These are phyloP conservation scores for Neodontobutis hainanensis DNA, from an alignment of 2,113 vertebrate species.

Conservation along the genomic window DNA sequence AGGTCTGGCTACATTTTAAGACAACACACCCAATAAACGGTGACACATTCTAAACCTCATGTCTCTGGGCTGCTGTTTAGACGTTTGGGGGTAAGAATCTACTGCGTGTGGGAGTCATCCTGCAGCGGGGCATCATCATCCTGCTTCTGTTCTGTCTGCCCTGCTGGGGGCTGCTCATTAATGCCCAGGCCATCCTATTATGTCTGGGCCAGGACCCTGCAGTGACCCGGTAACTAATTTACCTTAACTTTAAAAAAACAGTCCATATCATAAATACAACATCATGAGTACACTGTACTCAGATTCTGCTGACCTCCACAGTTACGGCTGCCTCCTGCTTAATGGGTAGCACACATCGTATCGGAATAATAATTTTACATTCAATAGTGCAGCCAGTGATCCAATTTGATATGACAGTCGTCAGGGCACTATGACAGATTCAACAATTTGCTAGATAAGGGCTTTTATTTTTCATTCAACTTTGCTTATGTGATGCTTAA, in stretches of 20 bases:
- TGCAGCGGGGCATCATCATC: conserved; percentile 7
- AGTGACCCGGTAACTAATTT: conserved; percentile 83
- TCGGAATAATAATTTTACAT: too few species aligned
- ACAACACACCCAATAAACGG: neutral
- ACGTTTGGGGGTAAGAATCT: conserved; percentile 14
- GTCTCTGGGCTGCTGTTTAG: neutral
- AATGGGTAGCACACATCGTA: too few species aligned
- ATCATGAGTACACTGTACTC: neutral
- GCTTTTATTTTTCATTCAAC: too few species aligned
- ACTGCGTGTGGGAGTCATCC: conserved; percentile 5
- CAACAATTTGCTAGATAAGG: too few species aligned
- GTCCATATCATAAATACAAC: neutral
- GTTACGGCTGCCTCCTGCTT: neutral
- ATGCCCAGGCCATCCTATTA: conserved; percentile 83
- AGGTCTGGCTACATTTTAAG: conserved; percentile 75
- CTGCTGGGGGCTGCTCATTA: conserved; percentile 91
- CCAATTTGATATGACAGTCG: too few species aligned
- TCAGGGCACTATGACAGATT: too few species aligned
- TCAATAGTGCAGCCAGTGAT: too few species aligned
- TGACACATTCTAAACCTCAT: too few species aligned
- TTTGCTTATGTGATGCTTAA: too few species aligned
- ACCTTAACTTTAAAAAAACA: neutral
- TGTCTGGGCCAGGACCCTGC: conserved; percentile 83
- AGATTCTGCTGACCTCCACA: neutral
- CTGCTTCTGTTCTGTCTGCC: conserved; percentile 76